phyloP scores from a whole-genome alignment of 1,140 invertebrate species.

The Idris sp. region DNA sequence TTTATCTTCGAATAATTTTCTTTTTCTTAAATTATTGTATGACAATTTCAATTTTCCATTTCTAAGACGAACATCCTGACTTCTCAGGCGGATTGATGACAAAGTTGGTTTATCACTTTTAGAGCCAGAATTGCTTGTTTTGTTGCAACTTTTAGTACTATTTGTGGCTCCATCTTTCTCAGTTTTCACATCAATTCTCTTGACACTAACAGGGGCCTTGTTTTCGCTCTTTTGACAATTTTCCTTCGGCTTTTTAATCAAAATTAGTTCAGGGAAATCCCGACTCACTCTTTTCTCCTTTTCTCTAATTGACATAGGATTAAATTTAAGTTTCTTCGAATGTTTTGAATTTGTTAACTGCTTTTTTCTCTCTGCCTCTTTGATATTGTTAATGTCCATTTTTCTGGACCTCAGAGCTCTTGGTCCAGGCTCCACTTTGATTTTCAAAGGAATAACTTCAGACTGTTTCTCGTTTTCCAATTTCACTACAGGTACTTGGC shows the following conservation, averaged over 20 bases:
- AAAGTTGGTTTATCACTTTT: conserved; percentile 5
- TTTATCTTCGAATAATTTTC: conserved; percentile 14
- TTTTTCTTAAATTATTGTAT: background rate
- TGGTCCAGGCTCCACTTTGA: conserved; percentile 28
- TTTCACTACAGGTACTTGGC: too few species aligned
- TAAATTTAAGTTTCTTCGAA: conserved; percentile 30
- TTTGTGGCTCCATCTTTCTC: background rate
- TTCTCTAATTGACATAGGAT: conserved; percentile 11
- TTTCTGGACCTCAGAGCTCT: conserved; percentile 64
- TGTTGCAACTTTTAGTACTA: conserved; percentile 16
- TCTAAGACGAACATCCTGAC: conserved; percentile 61
- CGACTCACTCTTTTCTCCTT: conserved; percentile 5
- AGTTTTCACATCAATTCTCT: conserved; percentile 5
- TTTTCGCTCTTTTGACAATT: conserved; percentile 27
- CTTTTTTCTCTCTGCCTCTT: conserved; percentile 9
- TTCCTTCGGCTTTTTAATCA: conserved; percentile 28
- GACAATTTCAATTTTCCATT: conserved; percentile 61
- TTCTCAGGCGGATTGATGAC: conserved; percentile 63
- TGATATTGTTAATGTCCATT: conserved; percentile 36
- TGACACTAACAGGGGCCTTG: background rate
- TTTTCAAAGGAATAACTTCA: conserved; percentile 17
- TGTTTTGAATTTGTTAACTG: conserved; percentile 11
- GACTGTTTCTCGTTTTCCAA: background rate
- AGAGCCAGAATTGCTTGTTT: background rate
- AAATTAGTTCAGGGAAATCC: background rate